Percentiles rank a stretch among this genome's conserved stretches.
Evolutionary conservation across 2,113 vertebrate species (phyloP).

Genomic region (Vidua macroura): DNA sequence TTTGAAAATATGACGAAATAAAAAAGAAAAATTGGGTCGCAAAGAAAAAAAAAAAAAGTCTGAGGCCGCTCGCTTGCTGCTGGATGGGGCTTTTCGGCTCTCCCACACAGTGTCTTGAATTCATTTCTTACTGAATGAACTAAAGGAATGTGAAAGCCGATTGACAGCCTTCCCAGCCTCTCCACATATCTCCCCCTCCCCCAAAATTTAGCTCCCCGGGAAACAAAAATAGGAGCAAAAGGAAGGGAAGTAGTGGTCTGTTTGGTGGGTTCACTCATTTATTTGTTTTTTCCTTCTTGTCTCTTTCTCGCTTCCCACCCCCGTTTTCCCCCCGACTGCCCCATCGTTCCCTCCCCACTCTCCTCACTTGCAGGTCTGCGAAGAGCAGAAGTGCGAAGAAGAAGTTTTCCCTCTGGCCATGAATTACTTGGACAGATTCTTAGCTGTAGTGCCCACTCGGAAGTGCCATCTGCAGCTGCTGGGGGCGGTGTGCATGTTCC

Average conservation of each 20-base stretch:
- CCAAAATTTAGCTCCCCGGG: conserved; percentile 39
- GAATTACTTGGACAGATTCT: conserved; percentile 98
- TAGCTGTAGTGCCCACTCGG: conserved; percentile 91
- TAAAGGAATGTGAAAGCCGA: conserved; percentile 75
- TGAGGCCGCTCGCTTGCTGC: conserved; percentile 50
- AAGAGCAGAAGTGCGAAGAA: conserved; percentile 97
- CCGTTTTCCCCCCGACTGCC: not conserved
- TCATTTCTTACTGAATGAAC: conserved; percentile 81
- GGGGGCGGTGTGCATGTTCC: conserved; percentile 96
- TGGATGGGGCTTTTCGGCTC: conserved; percentile 76
- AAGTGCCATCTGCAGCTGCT: conserved; percentile 94
- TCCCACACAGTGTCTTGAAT: conserved; percentile 83
- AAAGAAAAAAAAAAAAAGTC: conserved; percentile 5
- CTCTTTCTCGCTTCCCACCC: not conserved
- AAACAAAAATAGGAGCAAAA: conserved; percentile 18
- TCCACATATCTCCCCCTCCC: conserved; percentile 46
- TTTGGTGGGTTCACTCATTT: not conserved
- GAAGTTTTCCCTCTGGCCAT: conserved; percentile 97
- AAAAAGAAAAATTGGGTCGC: conserved; percentile 66
- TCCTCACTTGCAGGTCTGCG: conserved; percentile 82
- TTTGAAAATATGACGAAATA: conserved; percentile 96
- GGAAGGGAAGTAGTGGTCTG: not conserved
- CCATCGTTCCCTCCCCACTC: not conserved
- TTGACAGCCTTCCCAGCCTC: conserved; percentile 68
- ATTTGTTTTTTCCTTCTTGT: not conserved